These are phyloP conservation scores for Coendou prehensilis DNA, from an alignment of 2,797 vertebrate genomes.

Conservation along the genomic window DNA sequence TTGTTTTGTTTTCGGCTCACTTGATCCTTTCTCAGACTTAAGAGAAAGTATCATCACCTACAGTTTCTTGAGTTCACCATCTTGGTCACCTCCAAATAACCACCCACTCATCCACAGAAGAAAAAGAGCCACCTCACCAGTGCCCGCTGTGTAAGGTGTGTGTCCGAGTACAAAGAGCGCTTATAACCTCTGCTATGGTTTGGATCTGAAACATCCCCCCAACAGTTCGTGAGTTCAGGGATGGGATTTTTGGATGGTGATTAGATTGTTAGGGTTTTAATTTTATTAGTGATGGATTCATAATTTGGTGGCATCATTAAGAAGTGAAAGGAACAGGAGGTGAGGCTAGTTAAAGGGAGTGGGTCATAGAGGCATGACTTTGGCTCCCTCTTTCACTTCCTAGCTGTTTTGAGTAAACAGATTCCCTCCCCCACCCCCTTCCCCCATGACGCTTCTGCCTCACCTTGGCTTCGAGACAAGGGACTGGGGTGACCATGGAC, in stretches of 20 bases:
- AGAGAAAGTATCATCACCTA: neutral
- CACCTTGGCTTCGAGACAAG: neutral
- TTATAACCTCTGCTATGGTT: neutral
- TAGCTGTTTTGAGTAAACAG: neutral
- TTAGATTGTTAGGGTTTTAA: neutral
- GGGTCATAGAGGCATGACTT: neutral
- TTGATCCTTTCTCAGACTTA: neutral
- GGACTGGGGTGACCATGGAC: neutral
- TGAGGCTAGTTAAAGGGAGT: neutral
- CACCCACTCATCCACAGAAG: neutral
- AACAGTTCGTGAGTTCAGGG: neutral
- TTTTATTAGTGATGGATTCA: neutral
- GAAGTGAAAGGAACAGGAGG: neutral
- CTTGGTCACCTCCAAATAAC: neutral
- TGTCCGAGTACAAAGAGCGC: neutral
- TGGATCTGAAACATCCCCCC: neutral
- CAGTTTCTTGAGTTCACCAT: neutral
- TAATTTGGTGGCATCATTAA: neutral
- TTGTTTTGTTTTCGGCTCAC: neutral
- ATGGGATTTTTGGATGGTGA: neutral
- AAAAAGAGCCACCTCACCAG: neutral
- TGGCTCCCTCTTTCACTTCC: neutral
- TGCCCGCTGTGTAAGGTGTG: neutral
- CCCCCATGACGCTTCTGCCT: neutral
- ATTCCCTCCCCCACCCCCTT: neutral